Evolutionary conservation across 2,113 vertebrate genomes (phyloP).

Genomic region (Scomber colias): DNA sequence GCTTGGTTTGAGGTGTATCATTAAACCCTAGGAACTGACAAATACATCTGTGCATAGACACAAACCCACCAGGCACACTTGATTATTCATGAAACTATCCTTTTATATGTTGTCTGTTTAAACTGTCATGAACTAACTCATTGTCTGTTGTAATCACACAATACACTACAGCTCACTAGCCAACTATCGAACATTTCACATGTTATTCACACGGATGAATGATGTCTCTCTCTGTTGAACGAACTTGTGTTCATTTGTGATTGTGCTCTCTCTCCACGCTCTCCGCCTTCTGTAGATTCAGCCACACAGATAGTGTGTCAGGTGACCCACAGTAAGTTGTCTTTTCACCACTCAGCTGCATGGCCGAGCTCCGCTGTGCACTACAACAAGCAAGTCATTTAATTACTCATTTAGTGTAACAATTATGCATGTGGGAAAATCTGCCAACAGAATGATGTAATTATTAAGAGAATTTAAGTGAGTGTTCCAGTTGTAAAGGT

Average conservation of each 20-base stretch:
- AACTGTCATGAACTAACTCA: neutral
- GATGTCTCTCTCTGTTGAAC: constrained; percentile 12
- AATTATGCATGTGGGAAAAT: constrained; percentile 29
- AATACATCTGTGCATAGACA: constrained; percentile 8
- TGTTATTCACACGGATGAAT: constrained; percentile 15
- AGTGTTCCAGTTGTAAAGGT: too few relatives aligned
- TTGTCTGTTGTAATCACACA: constrained; percentile 11
- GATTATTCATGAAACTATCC: neutral
- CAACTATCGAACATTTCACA: neutral
- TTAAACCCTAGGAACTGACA: constrained; percentile 20
- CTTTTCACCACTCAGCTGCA: constrained; percentile 15
- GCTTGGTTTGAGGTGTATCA: constrained; percentile 21
- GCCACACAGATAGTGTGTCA: constrained; percentile 92
- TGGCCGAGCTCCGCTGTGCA: constrained; percentile 36
- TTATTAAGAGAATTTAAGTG: neutral
- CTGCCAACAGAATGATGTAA: neutral
- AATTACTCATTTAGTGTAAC: neutral
- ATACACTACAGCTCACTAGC: neutral
- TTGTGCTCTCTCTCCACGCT: constrained; percentile 70
- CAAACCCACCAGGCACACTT: neutral
- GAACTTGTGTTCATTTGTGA: constrained; percentile 59
- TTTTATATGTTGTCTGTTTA: neutral
- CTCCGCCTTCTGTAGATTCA: constrained; percentile 92
- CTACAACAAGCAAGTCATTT: constrained; percentile 6
- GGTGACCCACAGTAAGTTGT: constrained; percentile 95